Percentiles rank a stretch among this genome's conserved stretches.
These are phyloP conservation scores for Synanthedon myopaeformis DNA, from an alignment of 2,888 invertebrate genomes.

Conservation along the genomic window DNA sequence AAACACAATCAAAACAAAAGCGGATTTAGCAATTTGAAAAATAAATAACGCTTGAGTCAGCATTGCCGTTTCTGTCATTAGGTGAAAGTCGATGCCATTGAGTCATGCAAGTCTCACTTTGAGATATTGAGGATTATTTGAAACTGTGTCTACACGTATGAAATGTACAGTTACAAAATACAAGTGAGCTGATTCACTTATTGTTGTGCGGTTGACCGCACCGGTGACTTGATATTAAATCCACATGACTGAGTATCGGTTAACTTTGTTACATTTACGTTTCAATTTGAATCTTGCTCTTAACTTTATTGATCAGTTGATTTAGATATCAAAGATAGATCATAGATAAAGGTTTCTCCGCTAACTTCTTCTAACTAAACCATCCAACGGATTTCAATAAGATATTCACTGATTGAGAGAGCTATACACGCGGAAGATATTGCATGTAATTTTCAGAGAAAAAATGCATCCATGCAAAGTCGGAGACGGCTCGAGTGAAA, in stretches of 20 bases:
- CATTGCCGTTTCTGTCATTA: conserved; percentile 17
- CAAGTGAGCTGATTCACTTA: conserved; percentile 22
- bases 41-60: neutral
- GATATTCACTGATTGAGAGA: too few relatives aligned
- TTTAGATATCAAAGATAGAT: too few relatives aligned
- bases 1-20: too few relatives aligned
- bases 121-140: conserved; percentile 12
- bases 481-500: too few relatives aligned
- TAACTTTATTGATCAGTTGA: too few relatives aligned
- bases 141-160: neutral
- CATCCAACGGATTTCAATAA: too few relatives aligned
- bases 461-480: too few relatives aligned
- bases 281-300: too few relatives aligned
- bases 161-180: conserved; percentile 25
- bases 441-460: too few relatives aligned
- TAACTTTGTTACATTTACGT: neutral
- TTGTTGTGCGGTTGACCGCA: conserved; percentile 21
- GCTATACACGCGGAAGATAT: too few relatives aligned
- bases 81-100: conserved; percentile 29
- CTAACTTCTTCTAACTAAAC: too few relatives aligned
- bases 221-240: conserved; percentile 5
- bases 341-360: too few relatives aligned
- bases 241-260: neutral
- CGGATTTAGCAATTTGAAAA: neutral
- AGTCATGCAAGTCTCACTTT: conserved; percentile 20